These are phyloP conservation scores for Teleopsis dalmanni DNA, from an alignment of 1,140 invertebrate species.

Conservation along the genomic window DNA sequence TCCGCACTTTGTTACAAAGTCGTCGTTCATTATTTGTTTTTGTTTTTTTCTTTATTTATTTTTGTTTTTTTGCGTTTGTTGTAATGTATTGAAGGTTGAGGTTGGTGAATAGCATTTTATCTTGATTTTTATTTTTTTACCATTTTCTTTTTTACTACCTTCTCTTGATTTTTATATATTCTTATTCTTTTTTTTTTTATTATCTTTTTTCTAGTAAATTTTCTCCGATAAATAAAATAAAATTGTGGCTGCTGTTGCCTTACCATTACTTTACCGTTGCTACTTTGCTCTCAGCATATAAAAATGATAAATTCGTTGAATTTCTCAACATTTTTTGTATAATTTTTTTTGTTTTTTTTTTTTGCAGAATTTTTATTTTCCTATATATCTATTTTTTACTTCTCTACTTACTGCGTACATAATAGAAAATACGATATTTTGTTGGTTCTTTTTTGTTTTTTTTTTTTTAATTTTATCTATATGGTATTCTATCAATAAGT, in stretches of 20 bases:
- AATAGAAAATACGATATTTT: constrained; percentile 14
- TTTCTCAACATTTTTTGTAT: too few species aligned
- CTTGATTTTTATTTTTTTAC: not conserved
- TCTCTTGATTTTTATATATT: not conserved
- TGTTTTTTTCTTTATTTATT: not conserved
- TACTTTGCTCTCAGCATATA: too few species aligned
- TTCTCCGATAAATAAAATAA: too few species aligned
- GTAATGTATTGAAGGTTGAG: constrained; percentile 6
- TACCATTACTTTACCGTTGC: too few species aligned
- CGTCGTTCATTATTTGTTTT: not conserved
- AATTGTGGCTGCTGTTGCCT: not conserved
- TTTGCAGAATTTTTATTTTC: too few species aligned
- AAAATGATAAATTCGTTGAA: too few species aligned
- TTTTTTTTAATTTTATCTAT: too few species aligned
- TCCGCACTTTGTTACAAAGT: too few species aligned
- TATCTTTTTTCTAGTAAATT: not conserved
- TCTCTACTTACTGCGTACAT: too few species aligned
- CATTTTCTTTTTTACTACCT: constrained; percentile 1
- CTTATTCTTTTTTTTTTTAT: not conserved
- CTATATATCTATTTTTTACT: too few species aligned
- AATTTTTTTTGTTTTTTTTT: not conserved
- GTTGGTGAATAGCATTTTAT: constrained; percentile 4
- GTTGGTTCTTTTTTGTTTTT: constrained; percentile 6
- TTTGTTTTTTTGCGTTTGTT: too few species aligned
- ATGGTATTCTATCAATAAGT: too few species aligned